These are phyloP conservation scores for Orchesella cincta DNA, from an alignment of 1,140 invertebrate species.

Conservation along the genomic window DNA sequence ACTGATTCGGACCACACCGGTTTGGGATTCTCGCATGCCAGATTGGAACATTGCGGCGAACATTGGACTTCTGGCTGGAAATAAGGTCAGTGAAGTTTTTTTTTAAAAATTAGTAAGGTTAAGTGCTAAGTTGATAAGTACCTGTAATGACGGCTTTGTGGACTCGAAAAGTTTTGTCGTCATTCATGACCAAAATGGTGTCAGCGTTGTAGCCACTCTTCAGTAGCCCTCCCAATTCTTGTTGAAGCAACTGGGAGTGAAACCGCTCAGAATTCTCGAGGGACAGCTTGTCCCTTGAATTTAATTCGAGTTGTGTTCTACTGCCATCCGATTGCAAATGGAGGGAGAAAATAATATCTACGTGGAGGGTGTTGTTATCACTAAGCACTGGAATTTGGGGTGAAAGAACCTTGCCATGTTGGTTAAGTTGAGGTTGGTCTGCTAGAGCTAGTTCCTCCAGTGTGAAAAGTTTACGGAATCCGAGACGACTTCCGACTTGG, in stretches of 20 bases:
- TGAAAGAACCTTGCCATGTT: background rate
- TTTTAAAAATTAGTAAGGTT: too few relatives aligned
- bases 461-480: slow-evolving; percentile 12
- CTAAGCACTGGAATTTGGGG: background rate
- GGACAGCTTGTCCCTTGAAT: background rate
- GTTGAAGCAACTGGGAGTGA: background rate
- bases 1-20: background rate
- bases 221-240: background rate
- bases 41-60: slow-evolving; percentile 6
- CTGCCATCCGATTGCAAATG: background rate
- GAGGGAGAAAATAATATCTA: background rate
- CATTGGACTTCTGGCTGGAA: background rate
- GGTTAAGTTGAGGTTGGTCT: background rate
- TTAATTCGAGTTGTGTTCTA: background rate
- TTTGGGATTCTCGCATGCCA: background rate
- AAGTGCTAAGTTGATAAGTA: too few relatives aligned
- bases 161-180: background rate
- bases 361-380: background rate
- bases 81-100: too few relatives aligned
- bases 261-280: background rate
- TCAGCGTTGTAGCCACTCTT: background rate
- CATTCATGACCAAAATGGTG: background rate
- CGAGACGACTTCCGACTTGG: background rate
- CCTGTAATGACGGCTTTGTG: background rate
- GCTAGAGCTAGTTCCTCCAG: background rate